These are phyloP conservation scores for Neria commutata DNA, from an alignment of 2,888 invertebrate species.

Conservation along the genomic window DNA sequence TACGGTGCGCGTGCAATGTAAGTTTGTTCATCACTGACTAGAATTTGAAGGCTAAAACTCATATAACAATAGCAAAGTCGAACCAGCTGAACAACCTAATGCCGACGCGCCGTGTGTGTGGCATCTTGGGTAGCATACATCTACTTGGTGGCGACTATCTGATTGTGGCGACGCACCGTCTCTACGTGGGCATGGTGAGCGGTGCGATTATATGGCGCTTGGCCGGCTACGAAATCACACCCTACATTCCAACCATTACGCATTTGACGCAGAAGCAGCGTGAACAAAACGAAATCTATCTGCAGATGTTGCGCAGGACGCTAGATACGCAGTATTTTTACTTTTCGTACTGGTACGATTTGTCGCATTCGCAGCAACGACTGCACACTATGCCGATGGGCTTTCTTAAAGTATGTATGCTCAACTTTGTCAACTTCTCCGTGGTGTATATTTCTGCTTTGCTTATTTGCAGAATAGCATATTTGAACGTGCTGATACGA, in stretches of 20 bases:
- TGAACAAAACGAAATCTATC: slow-evolving; percentile 81
- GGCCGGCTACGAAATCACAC: slow-evolving; percentile 80
- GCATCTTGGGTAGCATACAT: slow-evolving; percentile 84
- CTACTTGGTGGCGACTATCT: slow-evolving; percentile 87
- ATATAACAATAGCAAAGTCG: slow-evolving; percentile 65
- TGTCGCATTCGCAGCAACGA: slow-evolving; percentile 90
- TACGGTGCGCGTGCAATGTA: slow-evolving; percentile 75
- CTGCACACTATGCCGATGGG: slow-evolving; percentile 83
- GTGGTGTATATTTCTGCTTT: not conserved
- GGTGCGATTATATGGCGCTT: slow-evolving; percentile 81
- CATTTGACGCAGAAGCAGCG: slow-evolving; percentile 86
- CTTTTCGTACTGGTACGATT: slow-evolving; percentile 92
- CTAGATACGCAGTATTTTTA: slow-evolving; percentile 87
- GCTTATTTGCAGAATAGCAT: slow-evolving; percentile 69
- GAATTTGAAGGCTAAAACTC: not conserved
- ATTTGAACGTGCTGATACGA: slow-evolving; percentile 78
- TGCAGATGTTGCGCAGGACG: slow-evolving; percentile 82
- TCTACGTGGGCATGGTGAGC: slow-evolving; percentile 78
- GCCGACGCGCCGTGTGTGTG: slow-evolving; percentile 77
- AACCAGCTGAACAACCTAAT: slow-evolving; percentile 70
- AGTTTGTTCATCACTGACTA: too few species aligned
- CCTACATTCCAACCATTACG: slow-evolving; percentile 79
- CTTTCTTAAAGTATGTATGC: slow-evolving; percentile 70
- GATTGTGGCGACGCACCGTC: slow-evolving; percentile 84
- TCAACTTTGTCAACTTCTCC: not conserved